phyloP scores from a whole-genome alignment of 2,113 vertebrate species.

The Actenoides lindsayi region DNA sequence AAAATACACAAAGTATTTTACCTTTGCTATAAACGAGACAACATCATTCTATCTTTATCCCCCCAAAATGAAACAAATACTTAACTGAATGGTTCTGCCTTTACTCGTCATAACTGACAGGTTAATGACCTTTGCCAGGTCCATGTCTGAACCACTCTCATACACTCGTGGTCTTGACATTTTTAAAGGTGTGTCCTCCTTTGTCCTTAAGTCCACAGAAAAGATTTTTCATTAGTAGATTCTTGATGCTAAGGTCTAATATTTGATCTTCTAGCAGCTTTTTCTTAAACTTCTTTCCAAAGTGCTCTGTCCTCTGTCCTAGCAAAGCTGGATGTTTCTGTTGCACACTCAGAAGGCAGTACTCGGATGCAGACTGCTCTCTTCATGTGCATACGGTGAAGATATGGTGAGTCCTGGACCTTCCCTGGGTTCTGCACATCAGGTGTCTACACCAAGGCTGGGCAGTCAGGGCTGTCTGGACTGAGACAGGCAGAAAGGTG shows the following conservation, averaged over 20 bases:
- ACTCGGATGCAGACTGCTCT: not conserved
- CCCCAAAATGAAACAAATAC: not conserved
- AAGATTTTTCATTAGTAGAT: slow-evolving; percentile 9
- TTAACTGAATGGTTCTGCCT: not conserved
- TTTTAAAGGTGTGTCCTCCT: not conserved
- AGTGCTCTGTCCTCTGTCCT: not conserved
- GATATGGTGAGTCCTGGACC: not conserved
- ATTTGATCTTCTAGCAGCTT: not conserved
- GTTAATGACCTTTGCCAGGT: not conserved
- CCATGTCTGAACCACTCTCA: not conserved
- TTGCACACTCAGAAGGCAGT: not conserved
- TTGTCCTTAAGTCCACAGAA: not conserved
- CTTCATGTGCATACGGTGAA: not conserved
- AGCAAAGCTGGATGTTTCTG: not conserved
- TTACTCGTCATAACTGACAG: not conserved
- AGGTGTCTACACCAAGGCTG: not conserved
- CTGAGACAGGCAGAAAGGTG: not conserved
- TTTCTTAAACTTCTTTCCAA: not conserved
- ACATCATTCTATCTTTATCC: not conserved
- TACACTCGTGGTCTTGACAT: not conserved
- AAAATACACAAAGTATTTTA: not conserved
- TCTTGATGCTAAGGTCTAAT: not conserved
- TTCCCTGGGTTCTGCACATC: not conserved
- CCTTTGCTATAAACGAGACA: not conserved
- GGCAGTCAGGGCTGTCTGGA: not conserved